Conservation (phyloP, 1,140 invertebrate genomes). For the Megalopta genalis region DNA sequence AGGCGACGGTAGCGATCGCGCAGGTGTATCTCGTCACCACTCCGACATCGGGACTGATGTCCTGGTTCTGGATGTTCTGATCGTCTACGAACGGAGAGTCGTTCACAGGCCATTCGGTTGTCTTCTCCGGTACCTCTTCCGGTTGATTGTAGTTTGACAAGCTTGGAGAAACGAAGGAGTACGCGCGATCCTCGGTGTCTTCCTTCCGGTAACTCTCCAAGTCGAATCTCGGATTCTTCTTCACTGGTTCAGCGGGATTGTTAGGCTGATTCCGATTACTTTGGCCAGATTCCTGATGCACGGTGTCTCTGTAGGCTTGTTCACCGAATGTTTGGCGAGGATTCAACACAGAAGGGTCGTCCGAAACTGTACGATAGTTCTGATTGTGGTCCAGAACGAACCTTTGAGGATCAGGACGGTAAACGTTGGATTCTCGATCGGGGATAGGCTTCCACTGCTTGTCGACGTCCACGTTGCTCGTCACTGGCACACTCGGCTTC, state of each 20-base stretch:
- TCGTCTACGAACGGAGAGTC: constrained; percentile 42
- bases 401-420: constrained; percentile 11
- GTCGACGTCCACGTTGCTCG: neutral
- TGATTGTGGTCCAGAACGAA: constrained; percentile 50
- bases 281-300: no score
- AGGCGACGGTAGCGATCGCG: constrained; percentile 73
- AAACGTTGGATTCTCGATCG: neutral
- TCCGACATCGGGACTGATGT: constrained; percentile 72
- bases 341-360: neutral
- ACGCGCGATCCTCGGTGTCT: neutral
- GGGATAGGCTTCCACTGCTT: constrained; percentile 17
- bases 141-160: neutral
- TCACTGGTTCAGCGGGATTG: neutral
- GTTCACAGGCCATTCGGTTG: neutral
- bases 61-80: constrained; percentile 75
- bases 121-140: neutral
- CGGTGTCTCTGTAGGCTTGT: neutral
- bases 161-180: constrained; percentile 13
- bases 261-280: neutral
- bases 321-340: neutral
- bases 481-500: neutral
- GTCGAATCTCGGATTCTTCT: neutral
- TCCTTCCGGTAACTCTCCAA: neutral
- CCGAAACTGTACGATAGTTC: constrained; percentile 27
- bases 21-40: constrained; percentile 75